Evolutionary conservation across 2,797 vertebrate genomes (phyloP).

Genomic region (Xenopus petersii): DNA sequence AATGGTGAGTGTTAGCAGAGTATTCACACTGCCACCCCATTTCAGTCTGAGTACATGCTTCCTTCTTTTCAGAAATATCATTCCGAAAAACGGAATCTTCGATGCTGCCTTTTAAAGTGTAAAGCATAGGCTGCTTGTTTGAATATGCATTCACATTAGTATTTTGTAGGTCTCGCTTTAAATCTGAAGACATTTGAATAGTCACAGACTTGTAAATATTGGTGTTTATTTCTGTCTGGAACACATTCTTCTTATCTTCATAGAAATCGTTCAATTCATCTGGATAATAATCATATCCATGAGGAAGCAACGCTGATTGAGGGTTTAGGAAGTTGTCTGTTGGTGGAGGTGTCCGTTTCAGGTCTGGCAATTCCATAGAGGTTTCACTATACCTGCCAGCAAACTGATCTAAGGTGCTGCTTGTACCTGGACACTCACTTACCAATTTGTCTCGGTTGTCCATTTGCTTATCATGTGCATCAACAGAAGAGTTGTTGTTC

Average conservation of each 20-base stretch:
- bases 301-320: constrained; percentile 7
- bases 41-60: constrained; percentile 56
- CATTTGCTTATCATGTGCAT: background rate
- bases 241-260: constrained; percentile 18
- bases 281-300: background rate
- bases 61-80: constrained; percentile 10
- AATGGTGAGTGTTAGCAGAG: constrained; percentile 18
- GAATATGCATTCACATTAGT: constrained; percentile 5
- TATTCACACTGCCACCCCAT: background rate
- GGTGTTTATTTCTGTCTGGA: constrained; percentile 28
- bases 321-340: constrained; percentile 1
- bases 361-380: constrained; percentile 15
- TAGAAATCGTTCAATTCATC: constrained; percentile 1
- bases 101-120: constrained; percentile 24
- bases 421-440: constrained; percentile 14
- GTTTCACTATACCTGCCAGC: constrained; percentile 12
- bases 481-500: background rate
- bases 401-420: constrained; percentile 2
- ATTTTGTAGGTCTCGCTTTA: constrained; percentile 49
- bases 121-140: constrained; percentile 10
- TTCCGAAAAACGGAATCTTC: background rate
- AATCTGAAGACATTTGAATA: constrained; percentile 69
- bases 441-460: fast-evolving
- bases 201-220: constrained; percentile 61
- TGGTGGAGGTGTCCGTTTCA: constrained; percentile 13